Percentiles rank a stretch among this genome's conserved stretches.
Conservation (phyloP, 1,140 invertebrate species). For the Cecropterus lyciades region DNA sequence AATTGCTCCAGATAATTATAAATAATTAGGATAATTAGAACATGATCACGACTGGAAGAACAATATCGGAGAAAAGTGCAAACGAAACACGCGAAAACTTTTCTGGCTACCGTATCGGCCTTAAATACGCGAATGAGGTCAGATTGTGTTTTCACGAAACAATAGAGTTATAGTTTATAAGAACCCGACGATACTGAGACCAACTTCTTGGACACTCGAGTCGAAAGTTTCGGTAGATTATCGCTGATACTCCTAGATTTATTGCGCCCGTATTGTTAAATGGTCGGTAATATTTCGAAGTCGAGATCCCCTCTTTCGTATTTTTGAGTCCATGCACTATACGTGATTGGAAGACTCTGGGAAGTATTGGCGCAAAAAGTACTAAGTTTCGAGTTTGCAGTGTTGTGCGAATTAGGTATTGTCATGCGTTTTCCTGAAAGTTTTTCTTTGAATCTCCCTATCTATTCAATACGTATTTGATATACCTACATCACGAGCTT, state of each 20-base stretch:
- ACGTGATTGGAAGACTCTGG: conserved; percentile 26
- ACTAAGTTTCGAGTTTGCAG: conserved; percentile 8
- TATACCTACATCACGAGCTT: not conserved
- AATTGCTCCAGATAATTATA: no score
- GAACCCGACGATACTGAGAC: conserved; percentile 40
- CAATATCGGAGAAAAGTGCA: conserved; percentile 15
- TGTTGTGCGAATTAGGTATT: conserved; percentile 32
- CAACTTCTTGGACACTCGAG: conserved; percentile 45
- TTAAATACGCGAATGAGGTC: conserved; percentile 32
- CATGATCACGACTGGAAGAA: conserved; percentile 3
- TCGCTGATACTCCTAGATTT: conserved; percentile 50
- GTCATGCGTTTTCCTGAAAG: conserved; percentile 17
- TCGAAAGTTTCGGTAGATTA: conserved; percentile 49
- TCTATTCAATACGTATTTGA: not conserved
- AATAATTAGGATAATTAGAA: conserved; percentile 1
- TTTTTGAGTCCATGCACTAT: conserved; percentile 33
- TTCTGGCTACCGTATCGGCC: conserved; percentile 19
- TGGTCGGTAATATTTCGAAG: conserved; percentile 44
- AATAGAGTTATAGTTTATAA: conserved; percentile 47
- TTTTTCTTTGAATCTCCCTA: conserved; percentile 5
- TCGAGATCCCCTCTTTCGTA: conserved; percentile 25
- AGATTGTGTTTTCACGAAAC: conserved; percentile 44
- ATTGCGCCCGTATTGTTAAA: conserved; percentile 51
- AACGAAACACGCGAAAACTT: conserved; percentile 23
- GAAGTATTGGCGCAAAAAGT: conserved; percentile 26